A percentile compares a stretch with the other conserved stretches of the same genome.
phyloP scores from a whole-genome alignment of 1,140 invertebrate species.

The Microplitis mediator region DNA sequence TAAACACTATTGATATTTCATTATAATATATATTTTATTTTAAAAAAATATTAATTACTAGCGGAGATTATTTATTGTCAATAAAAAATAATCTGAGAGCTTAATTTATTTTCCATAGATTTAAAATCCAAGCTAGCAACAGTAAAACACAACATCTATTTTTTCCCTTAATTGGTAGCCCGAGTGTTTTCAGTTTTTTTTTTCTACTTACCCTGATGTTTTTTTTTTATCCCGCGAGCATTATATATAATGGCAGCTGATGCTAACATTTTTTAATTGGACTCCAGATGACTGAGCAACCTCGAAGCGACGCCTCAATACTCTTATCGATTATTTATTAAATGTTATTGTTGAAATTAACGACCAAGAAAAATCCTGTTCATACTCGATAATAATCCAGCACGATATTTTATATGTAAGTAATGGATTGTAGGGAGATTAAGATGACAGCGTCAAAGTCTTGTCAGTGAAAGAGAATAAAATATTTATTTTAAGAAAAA shows the following conservation, averaged over 20 bases:
- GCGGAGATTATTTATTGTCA: no score
- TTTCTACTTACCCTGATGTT: not conserved
- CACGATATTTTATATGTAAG: no score
- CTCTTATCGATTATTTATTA: constrained; percentile 10
- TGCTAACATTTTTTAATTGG: constrained; percentile 29
- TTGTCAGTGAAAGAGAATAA: no score
- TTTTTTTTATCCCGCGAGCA: not conserved
- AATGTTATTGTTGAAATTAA: not conserved
- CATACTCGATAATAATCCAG: not conserved
- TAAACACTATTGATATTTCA: no score
- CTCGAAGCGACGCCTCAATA: not conserved
- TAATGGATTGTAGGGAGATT: no score
- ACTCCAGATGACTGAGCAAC: constrained; percentile 19
- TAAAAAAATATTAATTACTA: no score
- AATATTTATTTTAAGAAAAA: no score
- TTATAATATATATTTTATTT: no score
- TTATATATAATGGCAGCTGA: not conserved
- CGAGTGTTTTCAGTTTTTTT: not conserved
- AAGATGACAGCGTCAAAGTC: no score
- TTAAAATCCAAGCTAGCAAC: no score
- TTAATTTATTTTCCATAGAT: no score
- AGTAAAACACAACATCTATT: not conserved
- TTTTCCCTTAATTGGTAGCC: constrained; percentile 31
- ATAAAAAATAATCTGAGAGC: no score
- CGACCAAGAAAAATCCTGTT: not conserved